Base-by-base conservation (phyloP, 2,888 invertebrate species). In the Taenaris catops region DNA sequence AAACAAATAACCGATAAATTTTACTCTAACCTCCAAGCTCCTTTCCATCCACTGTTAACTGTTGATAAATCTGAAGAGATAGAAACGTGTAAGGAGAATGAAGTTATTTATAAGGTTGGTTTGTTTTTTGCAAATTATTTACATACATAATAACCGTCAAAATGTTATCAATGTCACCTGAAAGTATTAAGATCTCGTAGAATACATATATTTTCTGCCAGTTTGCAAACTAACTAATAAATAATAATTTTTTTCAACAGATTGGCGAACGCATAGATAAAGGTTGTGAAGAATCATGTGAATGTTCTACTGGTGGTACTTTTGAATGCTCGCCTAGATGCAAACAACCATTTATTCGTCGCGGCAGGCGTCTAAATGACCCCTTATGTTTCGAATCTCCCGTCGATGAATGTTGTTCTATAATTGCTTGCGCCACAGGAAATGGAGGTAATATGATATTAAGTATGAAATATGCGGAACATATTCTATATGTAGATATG, bases 321-420 rank as follows among this genome's bases (percentile, higher is more conserved):
- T 91, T 93, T 70, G 89, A 92, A 45, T 96, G 96, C 57, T 76
- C 88, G n/a, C 91, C 92, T 0, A 87, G 93, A 18, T 96, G 96
- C 66, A 79, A 86, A 36, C 89, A 89, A 8, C 92, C 93, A 0
- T 91, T 90, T 47, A 89, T 94, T 47, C 89, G 91, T 29, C 89
- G 91, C 8, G 94, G 94, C 9, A 89, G 90, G 55, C 88, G 87
- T 38, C 74, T 90, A 38, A 88, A 88, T 34, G 94, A 95, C 70
- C 91, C 93, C 0, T 76, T 91, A 26, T 96, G 96, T 60, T 89
- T 89, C 40, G 94, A 93, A 58, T 90, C 92, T 26, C 86, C 90
- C 0, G 87, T 90, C 2, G 89, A 91, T 17, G 92, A 92, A 33
- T 92, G 94, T 62, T 91, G 92, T 39, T 91, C 93, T 1, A 87